Conservation (phyloP, 2,797 vertebrate species). For the Schizothorax lantsangensis region DNA sequence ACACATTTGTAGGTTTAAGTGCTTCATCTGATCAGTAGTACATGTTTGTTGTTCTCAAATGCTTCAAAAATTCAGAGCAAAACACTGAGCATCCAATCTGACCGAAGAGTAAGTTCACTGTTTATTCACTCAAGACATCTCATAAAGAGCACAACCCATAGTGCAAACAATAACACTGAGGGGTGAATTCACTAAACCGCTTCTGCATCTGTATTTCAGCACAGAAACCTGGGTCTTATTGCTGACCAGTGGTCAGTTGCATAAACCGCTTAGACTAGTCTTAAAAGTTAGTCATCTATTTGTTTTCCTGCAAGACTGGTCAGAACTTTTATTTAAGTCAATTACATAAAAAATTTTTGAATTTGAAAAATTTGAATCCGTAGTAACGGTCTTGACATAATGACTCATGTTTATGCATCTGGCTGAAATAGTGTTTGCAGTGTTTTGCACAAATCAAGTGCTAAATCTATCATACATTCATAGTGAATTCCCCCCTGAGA, state of each 20-base stretch:
- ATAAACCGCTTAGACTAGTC: not conserved
- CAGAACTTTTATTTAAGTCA: not conserved
- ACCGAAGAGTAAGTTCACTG: slow-evolving; percentile 9
- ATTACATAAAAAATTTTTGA: not conserved
- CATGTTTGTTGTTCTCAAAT: slow-evolving; percentile 63
- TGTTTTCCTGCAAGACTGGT: not conserved
- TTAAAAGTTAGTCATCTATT: not conserved
- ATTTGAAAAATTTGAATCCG: not conserved
- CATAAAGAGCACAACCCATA: slow-evolving; percentile 57
- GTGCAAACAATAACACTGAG: slow-evolving; percentile 26
- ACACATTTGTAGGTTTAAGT: slow-evolving; percentile 70
- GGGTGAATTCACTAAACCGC: slow-evolving; percentile 1
- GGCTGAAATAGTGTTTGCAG: not conserved
- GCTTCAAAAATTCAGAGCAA: not conserved
- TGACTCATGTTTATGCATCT: not conserved
- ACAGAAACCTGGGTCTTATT: not conserved
- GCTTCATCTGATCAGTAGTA: slow-evolving; percentile 69
- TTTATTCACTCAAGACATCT: slow-evolving; percentile 14
- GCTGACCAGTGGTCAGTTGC: not conserved
- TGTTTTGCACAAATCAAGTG: not conserved
- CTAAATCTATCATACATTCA: not conserved
- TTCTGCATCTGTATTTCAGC: not conserved
- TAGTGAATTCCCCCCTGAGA: not conserved
- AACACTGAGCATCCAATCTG: not conserved
- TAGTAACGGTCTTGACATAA: not conserved